Evolutionary conservation across 2,888 invertebrate species (phyloP), one percentile per base, ranked within the genome.

Genomic region (Ophioninae sp.): DNA sequence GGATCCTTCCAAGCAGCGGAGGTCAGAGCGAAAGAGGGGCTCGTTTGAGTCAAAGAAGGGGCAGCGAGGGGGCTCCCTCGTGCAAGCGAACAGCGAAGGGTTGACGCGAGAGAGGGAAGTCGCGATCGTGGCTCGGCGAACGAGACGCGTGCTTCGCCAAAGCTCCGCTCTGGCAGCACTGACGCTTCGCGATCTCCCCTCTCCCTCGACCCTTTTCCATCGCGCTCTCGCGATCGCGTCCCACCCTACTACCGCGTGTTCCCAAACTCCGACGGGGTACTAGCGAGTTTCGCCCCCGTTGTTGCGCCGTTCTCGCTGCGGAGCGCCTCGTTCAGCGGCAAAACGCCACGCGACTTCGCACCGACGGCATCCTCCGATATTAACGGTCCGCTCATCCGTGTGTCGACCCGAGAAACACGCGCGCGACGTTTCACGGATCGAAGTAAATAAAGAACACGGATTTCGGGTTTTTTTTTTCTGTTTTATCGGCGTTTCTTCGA

Each of bases 331-430:
- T 77, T 73, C 82, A 84, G 88, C 88, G 89, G 87, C 88, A 89
- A 89, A 89, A 88, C 88, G 87, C 88, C 88, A 88, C 89, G 89
- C 89, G 89, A 88, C 88, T 84, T 79, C 87, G 87, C 86, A 85
- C 85, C 88, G 88, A 87, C 87, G 87, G 88, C 86, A 88, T 86
- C 85, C 78, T 81, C 51, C 13, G 8, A 23, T 13, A n/a, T 56
- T 59, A 59, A 58, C 65, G 65, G 72, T 65, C 44, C 30, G n/a
- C 41, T 71, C 71, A 17, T 81, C 79, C 74, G 74, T 75, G 71
- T 84, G 65, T 68, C 71, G 63, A 75, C 79, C 65, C 59, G 68
- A 61, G 41, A 61, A 41, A 71, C 58, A 56, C 58, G 71, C 71
- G 71, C 58, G 71, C 13, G 17, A 17, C 17, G 51, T 51, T 51